Evolutionary conservation across 35 echinoderm and acorn worm species (phyloP), one percentile per base, ranked within the genome.

Genomic region (Amphiura filiformis): DNA sequence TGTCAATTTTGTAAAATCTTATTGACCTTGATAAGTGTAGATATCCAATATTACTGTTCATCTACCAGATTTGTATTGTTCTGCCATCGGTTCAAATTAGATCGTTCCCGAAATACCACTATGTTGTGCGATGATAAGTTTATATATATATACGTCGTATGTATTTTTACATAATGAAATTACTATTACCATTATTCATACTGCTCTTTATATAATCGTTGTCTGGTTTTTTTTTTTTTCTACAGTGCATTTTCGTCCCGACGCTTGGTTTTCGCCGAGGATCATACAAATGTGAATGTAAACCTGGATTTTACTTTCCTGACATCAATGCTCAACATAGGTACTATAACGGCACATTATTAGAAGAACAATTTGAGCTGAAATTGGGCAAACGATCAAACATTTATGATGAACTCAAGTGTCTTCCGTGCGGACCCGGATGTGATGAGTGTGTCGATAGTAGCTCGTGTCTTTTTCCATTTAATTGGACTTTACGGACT

Each of bases 231-330:
- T 75, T 36, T 9, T 88, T 20, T 81, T 77, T 84, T 35, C 37
- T 79, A 52, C 81, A 99, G 96, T 99, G 96, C 79, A 56, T 81
- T 30, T 94, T 90, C 81, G 56, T 88, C 11, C 82, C 83, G 23
- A 90, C 84, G 14, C 87, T 84, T 22, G 96, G 96, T 31, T 99
- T 99, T 75, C 82, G 92, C 18, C 83, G 96, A 39, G 96, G 96
- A 49, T 94, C 96, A 1, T 99, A 99, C 70, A 85, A 90, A 30
- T 99, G 96, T 64, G 87, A 90, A 35, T 99, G 96, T 57, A 89
- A 89, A 44, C 80, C 89, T 0, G 96, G 96, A 14, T 94, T 84
- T 77, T 99, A 94, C 81, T 99, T 92, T 47, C 96, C 96, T 12
- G 37, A 84, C 37, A 18, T 65, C 13, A 75, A 35, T 31, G 80